phyloP scores from a whole-genome alignment of 2,797 vertebrate genomes.

The Ceyx erithaca region DNA sequence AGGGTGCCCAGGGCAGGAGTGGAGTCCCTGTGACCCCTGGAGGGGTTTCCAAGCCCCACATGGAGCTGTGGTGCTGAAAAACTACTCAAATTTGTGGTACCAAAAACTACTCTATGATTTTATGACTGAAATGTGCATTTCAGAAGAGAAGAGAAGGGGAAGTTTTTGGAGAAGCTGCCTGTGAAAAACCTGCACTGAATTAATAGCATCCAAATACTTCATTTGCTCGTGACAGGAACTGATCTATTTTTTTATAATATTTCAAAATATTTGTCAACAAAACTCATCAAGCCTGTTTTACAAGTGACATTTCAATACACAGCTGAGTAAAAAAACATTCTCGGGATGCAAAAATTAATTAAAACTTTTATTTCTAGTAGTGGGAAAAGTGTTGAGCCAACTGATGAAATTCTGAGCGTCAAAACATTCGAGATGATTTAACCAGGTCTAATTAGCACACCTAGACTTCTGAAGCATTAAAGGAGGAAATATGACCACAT shows the following conservation, averaged over 20 bases:
- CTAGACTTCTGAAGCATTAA: not conserved
- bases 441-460: not conserved
- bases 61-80: not conserved
- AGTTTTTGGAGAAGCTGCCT: not conserved
- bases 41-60: not conserved
- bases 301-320: not conserved
- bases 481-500: not conserved
- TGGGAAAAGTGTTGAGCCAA: not conserved
- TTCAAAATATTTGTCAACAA: slow-evolving; percentile 2
- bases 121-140: not conserved
- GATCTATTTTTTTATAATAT: not conserved
- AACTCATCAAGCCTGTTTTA: not conserved
- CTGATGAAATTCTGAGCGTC: not conserved
- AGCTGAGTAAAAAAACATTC: not conserved
- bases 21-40: not conserved
- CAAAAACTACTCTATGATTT: not conserved
- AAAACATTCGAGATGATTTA: not conserved
- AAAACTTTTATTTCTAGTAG: not conserved
- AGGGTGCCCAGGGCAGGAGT: not conserved
- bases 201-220: not conserved
- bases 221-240: not conserved
- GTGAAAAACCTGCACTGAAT: not conserved
- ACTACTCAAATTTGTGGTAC: too few relatives aligned
- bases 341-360: not conserved
- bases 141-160: not conserved